Evolutionary conservation across 2,888 invertebrate species (phyloP).

Genomic region (Nymphalis c-album): DNA sequence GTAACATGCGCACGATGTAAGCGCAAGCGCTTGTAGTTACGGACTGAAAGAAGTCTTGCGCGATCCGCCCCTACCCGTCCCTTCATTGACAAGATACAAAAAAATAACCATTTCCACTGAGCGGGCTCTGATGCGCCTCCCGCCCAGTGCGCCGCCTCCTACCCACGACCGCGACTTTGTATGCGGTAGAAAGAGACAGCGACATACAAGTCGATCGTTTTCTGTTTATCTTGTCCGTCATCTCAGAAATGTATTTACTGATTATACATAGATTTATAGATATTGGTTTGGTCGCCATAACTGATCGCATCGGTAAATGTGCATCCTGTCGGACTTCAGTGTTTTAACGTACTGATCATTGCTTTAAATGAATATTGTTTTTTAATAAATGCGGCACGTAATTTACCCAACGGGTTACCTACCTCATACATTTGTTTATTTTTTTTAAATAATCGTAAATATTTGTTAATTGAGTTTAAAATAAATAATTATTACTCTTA

Average conservation of each 20-base stretch:
- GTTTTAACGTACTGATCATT: background rate
- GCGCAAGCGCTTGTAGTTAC: conserved; percentile 60
- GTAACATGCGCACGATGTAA: conserved; percentile 55
- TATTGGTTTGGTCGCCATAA: conserved; percentile 61
- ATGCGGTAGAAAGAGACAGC: conserved; percentile 59
- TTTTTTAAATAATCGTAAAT: too few species aligned
- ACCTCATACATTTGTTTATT: too few species aligned
- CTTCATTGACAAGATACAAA: conserved; percentile 80
- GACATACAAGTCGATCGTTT: conserved; percentile 56
- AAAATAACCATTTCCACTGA: conserved; percentile 71
- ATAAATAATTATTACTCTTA: background rate
- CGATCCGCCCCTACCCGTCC: conserved; percentile 73
- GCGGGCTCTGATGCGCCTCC: conserved; percentile 51
- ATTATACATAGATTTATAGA: conserved; percentile 52
- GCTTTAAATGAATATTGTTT: background rate
- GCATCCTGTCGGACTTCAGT: conserved; percentile 53
- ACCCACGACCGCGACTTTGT: conserved; percentile 43
- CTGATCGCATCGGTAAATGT: conserved; percentile 66
- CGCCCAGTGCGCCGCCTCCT: conserved; percentile 58
- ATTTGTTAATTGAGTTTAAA: background rate
- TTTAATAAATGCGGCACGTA: too few species aligned
- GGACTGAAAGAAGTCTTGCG: conserved; percentile 57
- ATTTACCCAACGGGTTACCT: too few species aligned
- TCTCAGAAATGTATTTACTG: conserved; percentile 65
- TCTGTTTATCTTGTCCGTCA: conserved; percentile 77